A percentile compares a stretch with the other conserved stretches of the same genome.
These are phyloP conservation scores for Embiotoca jacksoni DNA, from an alignment of 2,113 vertebrate species.

Conservation along the genomic window DNA sequence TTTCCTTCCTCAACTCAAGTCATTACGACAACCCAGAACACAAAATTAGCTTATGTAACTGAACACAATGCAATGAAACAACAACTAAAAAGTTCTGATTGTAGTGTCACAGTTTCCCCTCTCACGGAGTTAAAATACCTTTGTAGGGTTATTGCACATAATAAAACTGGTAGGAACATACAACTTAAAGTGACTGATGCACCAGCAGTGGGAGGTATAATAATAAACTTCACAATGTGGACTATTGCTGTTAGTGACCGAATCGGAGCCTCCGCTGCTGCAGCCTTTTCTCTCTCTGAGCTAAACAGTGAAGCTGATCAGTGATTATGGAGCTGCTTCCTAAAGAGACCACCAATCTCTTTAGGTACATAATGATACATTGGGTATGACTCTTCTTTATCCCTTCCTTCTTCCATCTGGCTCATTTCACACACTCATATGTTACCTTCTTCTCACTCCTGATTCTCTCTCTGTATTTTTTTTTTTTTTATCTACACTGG, in stretches of 20 bases:
- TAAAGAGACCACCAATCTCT: constrained; percentile 21
- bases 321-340: constrained; percentile 30
- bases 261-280: constrained; percentile 33
- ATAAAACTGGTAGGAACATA: constrained; percentile 35
- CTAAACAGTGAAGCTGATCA: constrained; percentile 18
- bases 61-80: constrained; percentile 22
- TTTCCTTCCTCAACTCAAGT: constrained; percentile 11
- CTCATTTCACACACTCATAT: constrained; percentile 14
- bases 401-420: constrained; percentile 14
- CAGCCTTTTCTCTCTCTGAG: background rate
- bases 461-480: background rate
- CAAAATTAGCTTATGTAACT: constrained; percentile 1
- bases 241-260: constrained; percentile 82
- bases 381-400: constrained; percentile 24
- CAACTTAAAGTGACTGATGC: constrained; percentile 41
- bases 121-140: constrained; percentile 47
- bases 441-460: background rate
- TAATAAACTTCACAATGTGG: constrained; percentile 64
- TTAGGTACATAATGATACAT: constrained; percentile 51
- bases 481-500: constrained; percentile 20
- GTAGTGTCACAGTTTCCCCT: constrained; percentile 45
- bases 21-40: background rate
- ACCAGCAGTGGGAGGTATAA: constrained; percentile 65
- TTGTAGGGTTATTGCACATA: constrained; percentile 71
- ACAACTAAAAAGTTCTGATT: background rate